Evolutionary conservation across 1,140 invertebrate species (phyloP).

Genomic region (Teleopsis dalmanni): DNA sequence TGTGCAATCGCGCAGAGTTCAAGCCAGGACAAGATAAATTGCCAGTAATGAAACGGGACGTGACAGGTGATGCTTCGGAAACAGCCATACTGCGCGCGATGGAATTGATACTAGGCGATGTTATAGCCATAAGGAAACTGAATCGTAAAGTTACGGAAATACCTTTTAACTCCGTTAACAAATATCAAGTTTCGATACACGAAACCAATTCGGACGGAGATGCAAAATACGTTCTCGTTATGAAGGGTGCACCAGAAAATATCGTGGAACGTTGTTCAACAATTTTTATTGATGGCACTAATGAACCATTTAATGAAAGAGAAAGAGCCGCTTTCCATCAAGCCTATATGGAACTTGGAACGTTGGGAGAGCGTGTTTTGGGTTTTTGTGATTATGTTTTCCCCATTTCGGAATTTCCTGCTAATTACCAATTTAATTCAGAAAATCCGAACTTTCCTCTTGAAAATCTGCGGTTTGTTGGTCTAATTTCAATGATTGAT

Average conservation of each 20-base stretch:
- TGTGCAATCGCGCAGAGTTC: slow-evolving; percentile 97
- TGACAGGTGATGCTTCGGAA: slow-evolving; percentile 88
- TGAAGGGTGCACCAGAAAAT: slow-evolving; percentile 99
- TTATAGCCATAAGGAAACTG: slow-evolving; percentile 76
- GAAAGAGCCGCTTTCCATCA: slow-evolving; percentile 98
- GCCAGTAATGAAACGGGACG: slow-evolving; percentile 87
- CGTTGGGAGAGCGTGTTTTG: slow-evolving; percentile 94
- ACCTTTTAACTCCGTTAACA: slow-evolving; percentile 99
- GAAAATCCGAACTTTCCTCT: slow-evolving; percentile 94
- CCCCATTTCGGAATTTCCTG: slow-evolving; percentile 84
- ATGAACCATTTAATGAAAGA: slow-evolving; percentile 89
- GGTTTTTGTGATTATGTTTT: slow-evolving; percentile 90
- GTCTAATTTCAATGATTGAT: slow-evolving; percentile 99
- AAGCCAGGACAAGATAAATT: slow-evolving; percentile 85
- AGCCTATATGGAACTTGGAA: slow-evolving; percentile 96
- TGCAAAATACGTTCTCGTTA: slow-evolving; percentile 89
- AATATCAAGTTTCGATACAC: slow-evolving; percentile 97
- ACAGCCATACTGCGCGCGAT: slow-evolving; percentile 94
- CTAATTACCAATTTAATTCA: slow-evolving; percentile 86
- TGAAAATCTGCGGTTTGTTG: slow-evolving; percentile 90
- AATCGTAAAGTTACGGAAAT: slow-evolving; percentile 97
- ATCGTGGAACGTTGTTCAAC: slow-evolving; percentile 93
- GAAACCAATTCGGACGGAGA: slow-evolving; percentile 88
- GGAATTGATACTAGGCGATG: slow-evolving; percentile 89
- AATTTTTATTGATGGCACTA: slow-evolving; percentile 94